Conservation (phyloP, 2,888 invertebrate genomes). For the Agapostemon virescens region DNA sequence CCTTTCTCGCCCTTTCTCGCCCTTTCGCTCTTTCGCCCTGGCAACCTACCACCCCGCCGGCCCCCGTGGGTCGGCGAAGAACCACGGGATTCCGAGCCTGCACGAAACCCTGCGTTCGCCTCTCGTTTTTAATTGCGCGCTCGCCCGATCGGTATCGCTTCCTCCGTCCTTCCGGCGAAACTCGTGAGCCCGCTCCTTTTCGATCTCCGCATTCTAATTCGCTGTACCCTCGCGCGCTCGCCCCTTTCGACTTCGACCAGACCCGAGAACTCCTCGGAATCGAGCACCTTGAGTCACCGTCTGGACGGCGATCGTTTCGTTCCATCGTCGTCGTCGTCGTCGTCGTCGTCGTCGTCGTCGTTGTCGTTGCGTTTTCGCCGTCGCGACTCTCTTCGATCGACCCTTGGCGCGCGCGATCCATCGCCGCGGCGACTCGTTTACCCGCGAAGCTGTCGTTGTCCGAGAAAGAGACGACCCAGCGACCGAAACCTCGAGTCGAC, state of each 20-base stretch:
- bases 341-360: neutral
- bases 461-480: neutral
- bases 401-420: no score
- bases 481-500: neutral
- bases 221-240: neutral
- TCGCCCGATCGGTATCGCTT: conserved; percentile 44
- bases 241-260: neutral
- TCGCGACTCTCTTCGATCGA: no score
- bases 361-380: neutral
- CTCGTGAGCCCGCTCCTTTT: neutral
- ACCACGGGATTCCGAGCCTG: conserved; percentile 48
- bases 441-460: neutral
- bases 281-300: conserved; percentile 9
- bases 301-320: neutral
- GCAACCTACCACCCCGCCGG: neutral
- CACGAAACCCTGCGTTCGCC: conserved; percentile 53
- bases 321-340: neutral
- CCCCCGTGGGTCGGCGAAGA: neutral
- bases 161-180: conserved; percentile 6
- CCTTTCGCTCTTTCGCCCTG: neutral
- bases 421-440: no score
- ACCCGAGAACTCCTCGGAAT: neutral
- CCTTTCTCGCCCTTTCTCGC: neutral
- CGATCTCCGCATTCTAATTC: conserved; percentile 11
- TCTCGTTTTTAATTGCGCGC: conserved; percentile 53